phyloP scores from a whole-genome alignment of 1,140 invertebrate species.

The Bombus turneri region DNA sequence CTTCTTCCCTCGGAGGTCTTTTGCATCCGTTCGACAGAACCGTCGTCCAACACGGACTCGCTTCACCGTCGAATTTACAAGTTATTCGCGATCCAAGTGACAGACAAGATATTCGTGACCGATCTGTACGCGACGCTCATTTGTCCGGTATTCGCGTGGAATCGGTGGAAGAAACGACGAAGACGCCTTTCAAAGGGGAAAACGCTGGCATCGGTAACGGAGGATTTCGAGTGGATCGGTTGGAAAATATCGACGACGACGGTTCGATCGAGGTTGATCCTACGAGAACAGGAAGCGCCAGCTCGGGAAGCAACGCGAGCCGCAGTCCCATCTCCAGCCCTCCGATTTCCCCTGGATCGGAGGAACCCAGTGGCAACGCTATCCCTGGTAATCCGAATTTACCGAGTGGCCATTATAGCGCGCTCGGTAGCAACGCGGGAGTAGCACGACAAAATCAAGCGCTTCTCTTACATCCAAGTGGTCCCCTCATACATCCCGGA shows the following conservation, averaged over 20 bases:
- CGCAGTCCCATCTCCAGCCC: constrained; percentile 77
- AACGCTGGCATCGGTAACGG: constrained; percentile 31
- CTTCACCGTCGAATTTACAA: constrained; percentile 45
- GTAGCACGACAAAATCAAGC: constrained; percentile 76
- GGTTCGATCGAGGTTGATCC: constrained; percentile 60
- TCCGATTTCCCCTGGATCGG: constrained; percentile 79
- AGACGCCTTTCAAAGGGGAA: constrained; percentile 23
- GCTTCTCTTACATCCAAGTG: constrained; percentile 75
- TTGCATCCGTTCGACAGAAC: constrained; percentile 57
- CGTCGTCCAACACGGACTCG: constrained; percentile 18
- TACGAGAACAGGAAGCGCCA: constrained; percentile 73
- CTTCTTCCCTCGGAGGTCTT: constrained; percentile 53
- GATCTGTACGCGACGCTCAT: constrained; percentile 8
- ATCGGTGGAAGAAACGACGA: constrained; percentile 19
- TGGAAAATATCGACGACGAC: constrained; percentile 71
- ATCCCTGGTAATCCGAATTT: constrained; percentile 59
- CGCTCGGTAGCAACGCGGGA: constrained; percentile 47
- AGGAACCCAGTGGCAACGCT: constrained; percentile 69
- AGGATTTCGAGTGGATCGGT: constrained; percentile 52
- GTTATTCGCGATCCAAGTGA: constrained; percentile 6
- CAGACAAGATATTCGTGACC: constrained; percentile 2
- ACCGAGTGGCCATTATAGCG: constrained; percentile 65
- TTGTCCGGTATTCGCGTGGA: constrained; percentile 30
- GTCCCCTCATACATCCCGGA: constrained; percentile 75
- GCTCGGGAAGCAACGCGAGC: constrained; percentile 78